Evolutionary conservation across 2,888 invertebrate genomes (phyloP), one percentile per base, ranked within the genome.

Genomic region (Pollenia griseotomentosa): DNA sequence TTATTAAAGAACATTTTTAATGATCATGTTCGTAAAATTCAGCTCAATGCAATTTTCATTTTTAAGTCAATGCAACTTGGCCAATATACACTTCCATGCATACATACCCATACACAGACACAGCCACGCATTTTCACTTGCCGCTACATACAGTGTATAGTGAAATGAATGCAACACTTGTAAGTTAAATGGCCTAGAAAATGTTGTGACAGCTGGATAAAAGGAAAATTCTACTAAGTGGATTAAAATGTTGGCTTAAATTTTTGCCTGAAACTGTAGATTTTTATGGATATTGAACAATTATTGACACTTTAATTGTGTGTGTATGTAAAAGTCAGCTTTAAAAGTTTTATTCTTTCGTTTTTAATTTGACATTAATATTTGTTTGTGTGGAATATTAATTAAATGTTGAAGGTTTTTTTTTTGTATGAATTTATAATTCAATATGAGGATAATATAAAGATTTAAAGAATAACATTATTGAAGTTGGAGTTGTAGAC

Each of bases 1-100:
- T 40, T 80, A 80, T 70, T 53, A 44, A 80, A 53, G 23, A 44
- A 71, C 7, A 63, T 71, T 71, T 61, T 71, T 53, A 71, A 61
- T 44, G 63, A 63, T 16, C 33, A 10, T 23, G 19, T 12, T 57
- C 48, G 40, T 44, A 71, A 59, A 33, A 70, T 74, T 40, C 14
- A 16, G 19, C 63, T 73, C 42, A 46, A 80, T 73, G 42, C 46
- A 65, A 53, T 65, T 81, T 48, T 57, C 5, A 23, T 48, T 55
- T n/a, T 57, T 11, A 65, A 81, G 73, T 48, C 46, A 65, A n/a
- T 63, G 14, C 61, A 66, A 63, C 5, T 71, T 70, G 70, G 33
- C 42, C 16, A 71, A 40, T 11, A 63, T 40, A 46, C 40, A 66
- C 8, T 10, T 11, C n/a, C 33, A 53, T 10, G 2, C 33, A 48